Evolutionary conservation across 2,797 vertebrate species (phyloP), one percentile per base, ranked within the genome.

Genomic region (Megaceryle alcyon): DNA sequence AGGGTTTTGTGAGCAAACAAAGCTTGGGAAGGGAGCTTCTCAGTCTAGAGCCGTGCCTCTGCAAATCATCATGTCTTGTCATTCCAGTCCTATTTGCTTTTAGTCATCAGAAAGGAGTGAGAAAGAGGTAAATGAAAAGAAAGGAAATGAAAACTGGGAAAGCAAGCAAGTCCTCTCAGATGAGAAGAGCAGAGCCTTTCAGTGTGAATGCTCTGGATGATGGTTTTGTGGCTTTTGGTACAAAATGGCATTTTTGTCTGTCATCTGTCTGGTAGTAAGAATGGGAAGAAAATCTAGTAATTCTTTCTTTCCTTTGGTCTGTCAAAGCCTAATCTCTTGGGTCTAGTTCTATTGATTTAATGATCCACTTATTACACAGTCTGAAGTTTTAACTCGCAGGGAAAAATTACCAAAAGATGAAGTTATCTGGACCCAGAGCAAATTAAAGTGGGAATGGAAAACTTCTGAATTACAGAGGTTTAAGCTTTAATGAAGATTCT

Each of bases 401-500:
- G 63, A 9, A 83, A 92, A 92, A 93, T 57, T 68, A 88, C 82
- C 87, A 76, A 79, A 88, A 91, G 65, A 92, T 83, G 43, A 91
- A 90, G 60, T 77, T 90, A 33, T 84, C 73, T 70, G 86, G 90
- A 77, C 33, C 5, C 64, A 68, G 77, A 86, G 44, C 48, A 88
- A 94, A 95, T 93, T 54, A 65, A 90, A 93, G 44, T 33, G 37
- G 41, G 68, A 64, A 85, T 49, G 22, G 90, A 79, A 92, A 90
- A 85, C 41, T 77, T 93, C 26, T 82, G 49, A 95, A 86, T 59
- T 94, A 49, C 25, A 80, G 78, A 82, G 4, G 1, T 85, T 90
- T 79, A 90, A 88, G 75, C 37, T 90, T 80, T 92, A 93, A 86
- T 94, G 85, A 91, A 88, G 37, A 80, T 88, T 93, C 76, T 84